Evolutionary conservation across 2,113 vertebrate genomes (phyloP), one percentile per base, ranked within the genome.

Genomic region (Pogona vitticeps): DNA sequence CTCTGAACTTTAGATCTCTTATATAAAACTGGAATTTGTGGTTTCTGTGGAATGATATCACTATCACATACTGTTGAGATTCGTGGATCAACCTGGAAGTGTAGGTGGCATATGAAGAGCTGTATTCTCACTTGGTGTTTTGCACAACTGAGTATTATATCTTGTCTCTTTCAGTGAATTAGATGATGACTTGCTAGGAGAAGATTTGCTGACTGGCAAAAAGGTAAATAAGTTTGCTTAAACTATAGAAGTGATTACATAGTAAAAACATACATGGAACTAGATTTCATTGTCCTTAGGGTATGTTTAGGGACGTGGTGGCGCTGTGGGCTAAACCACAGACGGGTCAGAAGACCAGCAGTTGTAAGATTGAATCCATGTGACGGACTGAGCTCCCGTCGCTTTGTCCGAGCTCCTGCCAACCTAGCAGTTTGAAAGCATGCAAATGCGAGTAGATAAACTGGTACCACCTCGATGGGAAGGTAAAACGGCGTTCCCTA

Each of bases 151-250:
- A 76, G 20, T 14, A 36, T 10, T n/a, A 1, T 58, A 38, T 68
- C 14, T 14, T 68, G 23, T 56, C n/a, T 65, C 36, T 28, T 87
- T 81, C 90, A 99, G 99, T 95, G 99, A 99, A 94, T 96, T 99
- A 82, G 99, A 99, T 94, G 98, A 98, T 82, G 98, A 99, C 88
- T 97, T 99, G 90, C 97, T 99, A 87, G 98, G 97, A 91, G 99
- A 99, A 86, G 98, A 99, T 93, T 97, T 98, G 93, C 94, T 98
- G 5, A 94, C 98, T 86, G 96, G 96, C 83, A 99, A 99, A 97
- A 99, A 99, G 98, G 99, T 99, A 96, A 97, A 95, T 89, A 59
- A 61, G 3, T 0, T 9, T 6, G 1, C 63, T 23, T 81, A 20
- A 85, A 56, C 17, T 72, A n/a, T 33, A 75, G 18, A 2, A 20